Conservation (phyloP, 2,888 invertebrate species). For the Palloptera scutellata region DNA sequence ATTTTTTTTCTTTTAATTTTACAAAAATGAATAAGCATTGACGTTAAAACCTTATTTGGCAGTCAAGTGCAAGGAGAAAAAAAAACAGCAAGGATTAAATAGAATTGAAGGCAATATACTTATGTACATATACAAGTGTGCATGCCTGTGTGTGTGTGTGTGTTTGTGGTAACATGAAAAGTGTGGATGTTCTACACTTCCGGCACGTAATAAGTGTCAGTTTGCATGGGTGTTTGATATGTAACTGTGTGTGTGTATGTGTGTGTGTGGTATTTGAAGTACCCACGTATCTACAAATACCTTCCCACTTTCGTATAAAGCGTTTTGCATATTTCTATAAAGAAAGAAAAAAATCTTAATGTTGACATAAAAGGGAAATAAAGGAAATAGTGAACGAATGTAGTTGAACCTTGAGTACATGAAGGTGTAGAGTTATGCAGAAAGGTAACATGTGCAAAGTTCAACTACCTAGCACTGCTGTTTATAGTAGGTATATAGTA, state of each 20-base stretch:
- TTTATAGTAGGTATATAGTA: neutral
- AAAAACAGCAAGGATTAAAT: neutral
- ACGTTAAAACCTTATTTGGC: neutral
- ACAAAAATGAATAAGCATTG: neutral
- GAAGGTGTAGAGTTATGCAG: neutral
- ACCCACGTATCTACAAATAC: no score
- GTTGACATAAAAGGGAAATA: no score
- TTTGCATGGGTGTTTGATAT: neutral
- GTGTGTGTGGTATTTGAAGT: no score
- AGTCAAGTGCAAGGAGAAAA: neutral
- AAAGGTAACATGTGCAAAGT: neutral
- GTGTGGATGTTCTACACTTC: neutral
- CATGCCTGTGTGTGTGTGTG: slow-evolving; percentile 29
- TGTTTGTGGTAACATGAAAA: neutral
- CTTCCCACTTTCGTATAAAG: no score
- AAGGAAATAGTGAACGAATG: no score
- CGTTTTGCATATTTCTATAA: no score
- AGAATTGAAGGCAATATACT: neutral
- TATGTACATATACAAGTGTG: slow-evolving; percentile 13
- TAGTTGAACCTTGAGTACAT: no score
- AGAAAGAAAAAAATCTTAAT: no score
- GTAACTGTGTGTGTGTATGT: neutral
- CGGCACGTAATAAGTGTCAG: slow-evolving; percentile 3
- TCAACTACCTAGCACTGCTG: neutral
- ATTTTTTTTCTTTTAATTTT: neutral